Evolutionary conservation across 2,113 vertebrate genomes (phyloP).

Genomic region (Poecilia latipinna): DNA sequence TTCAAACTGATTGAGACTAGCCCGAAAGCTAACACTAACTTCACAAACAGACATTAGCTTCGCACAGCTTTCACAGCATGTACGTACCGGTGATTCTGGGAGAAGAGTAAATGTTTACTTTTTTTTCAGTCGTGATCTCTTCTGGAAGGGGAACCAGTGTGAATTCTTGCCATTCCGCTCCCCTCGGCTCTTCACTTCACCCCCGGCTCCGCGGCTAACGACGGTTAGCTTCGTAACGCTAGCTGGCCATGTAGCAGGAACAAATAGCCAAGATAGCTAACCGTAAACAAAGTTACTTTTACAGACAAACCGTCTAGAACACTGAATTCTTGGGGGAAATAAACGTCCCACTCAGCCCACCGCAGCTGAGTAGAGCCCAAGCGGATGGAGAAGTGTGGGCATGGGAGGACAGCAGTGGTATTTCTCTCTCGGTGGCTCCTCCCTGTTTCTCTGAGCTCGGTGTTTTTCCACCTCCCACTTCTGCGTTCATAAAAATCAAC

Average conservation of each 20-base stretch:
- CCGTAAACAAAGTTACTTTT: not conserved
- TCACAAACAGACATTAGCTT: not conserved
- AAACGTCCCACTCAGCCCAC: not conserved
- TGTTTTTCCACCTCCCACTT: conserved; percentile 28
- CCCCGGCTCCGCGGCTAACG: conserved; percentile 51
- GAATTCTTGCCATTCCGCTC: conserved; percentile 54
- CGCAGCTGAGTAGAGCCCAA: not conserved
- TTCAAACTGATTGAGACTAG: conserved; percentile 1
- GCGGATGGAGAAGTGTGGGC: not conserved
- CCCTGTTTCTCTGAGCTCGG: not conserved
- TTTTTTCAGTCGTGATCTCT: conserved; percentile 8
- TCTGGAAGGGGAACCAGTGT: conserved; percentile 12
- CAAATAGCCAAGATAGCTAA: not conserved
- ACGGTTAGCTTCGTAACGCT: conserved; percentile 50
- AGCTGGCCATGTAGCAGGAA: conserved; percentile 42
- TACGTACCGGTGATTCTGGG: conserved; percentile 36
- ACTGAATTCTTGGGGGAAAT: not conserved
- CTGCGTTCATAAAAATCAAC: conserved; percentile 6
- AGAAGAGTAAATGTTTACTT: not conserved
- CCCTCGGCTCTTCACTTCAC: conserved; percentile 38
- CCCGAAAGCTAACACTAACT: conserved; percentile 31
- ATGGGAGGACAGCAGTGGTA: not conserved
- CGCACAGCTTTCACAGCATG: not conserved
- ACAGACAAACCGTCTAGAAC: not conserved
- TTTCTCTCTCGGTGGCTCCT: not conserved